These are phyloP conservation scores for Dermatophagoides farinae DNA, from an alignment of 1,140 invertebrate species.

Conservation along the genomic window DNA sequence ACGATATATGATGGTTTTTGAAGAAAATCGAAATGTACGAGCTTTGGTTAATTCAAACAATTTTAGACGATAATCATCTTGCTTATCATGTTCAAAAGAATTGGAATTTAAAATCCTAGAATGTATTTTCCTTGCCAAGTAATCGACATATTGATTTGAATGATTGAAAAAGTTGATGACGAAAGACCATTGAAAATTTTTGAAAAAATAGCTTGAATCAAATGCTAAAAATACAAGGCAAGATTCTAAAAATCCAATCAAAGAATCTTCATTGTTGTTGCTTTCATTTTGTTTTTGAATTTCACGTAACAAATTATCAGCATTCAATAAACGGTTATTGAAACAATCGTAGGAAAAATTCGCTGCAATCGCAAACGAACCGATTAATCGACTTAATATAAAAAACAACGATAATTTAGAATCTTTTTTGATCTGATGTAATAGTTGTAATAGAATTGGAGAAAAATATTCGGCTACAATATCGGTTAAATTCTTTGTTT, in stretches of 20 bases:
- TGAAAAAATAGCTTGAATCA: conserved; percentile 4
- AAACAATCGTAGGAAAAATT: conserved; percentile 8
- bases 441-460: conserved; percentile 5
- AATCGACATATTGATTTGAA: conserved; percentile 1
- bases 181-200: conserved; percentile 7
- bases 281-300: background rate
- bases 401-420: conserved; percentile 1
- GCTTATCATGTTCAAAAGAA: too few species aligned
- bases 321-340: background rate
- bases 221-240: background rate
- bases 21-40: background rate
- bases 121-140: conserved; percentile 7
- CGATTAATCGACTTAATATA: conserved; percentile 11
- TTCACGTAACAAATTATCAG: background rate
- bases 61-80: background rate
- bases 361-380: background rate
- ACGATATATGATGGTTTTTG: background rate
- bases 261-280: background rate
- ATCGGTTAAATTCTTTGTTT: background rate
- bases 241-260: background rate
- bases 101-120: too few species aligned
- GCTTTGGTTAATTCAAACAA: conserved; percentile 1
- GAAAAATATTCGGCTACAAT: background rate
- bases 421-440: background rate
- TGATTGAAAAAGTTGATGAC: background rate